Evolutionary conservation across 2,113 vertebrate species (phyloP).

Genomic region (Dolichotis patagonum): DNA sequence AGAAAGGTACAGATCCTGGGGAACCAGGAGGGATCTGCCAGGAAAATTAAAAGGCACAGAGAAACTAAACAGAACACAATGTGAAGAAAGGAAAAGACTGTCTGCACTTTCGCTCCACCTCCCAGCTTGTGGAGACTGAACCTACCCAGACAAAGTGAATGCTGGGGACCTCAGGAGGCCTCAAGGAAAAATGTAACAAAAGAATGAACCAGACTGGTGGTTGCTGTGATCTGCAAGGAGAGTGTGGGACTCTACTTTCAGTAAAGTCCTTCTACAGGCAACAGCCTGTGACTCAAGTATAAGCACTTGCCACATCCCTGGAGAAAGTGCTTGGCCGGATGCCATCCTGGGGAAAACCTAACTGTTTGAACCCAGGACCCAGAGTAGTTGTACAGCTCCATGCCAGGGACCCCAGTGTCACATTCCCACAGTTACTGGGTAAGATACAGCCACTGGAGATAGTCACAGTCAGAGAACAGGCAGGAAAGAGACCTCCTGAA

Average conservation of each 20-base stretch:
- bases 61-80: not conserved
- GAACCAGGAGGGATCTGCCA: not conserved
- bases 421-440: not conserved
- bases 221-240: not conserved
- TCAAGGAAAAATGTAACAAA: not conserved
- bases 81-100: not conserved
- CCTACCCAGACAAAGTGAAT: not conserved
- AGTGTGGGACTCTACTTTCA: not conserved
- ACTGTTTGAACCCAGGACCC: not conserved
- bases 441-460: not conserved
- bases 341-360: not conserved
- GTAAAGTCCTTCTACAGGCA: not conserved
- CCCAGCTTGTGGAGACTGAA: not conserved
- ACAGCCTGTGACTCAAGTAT: not conserved
- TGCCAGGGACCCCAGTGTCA: not conserved
- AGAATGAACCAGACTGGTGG: not conserved
- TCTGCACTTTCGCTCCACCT: not conserved
- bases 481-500: no score
- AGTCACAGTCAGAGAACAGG: not conserved
- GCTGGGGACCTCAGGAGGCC: not conserved
- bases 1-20: not conserved
- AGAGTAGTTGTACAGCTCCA: not conserved
- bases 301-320: not conserved
- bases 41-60: not conserved
- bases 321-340: not conserved